These are phyloP conservation scores for Crax fasciolata DNA, from an alignment of 2,797 vertebrate genomes.

Conservation along the genomic window DNA sequence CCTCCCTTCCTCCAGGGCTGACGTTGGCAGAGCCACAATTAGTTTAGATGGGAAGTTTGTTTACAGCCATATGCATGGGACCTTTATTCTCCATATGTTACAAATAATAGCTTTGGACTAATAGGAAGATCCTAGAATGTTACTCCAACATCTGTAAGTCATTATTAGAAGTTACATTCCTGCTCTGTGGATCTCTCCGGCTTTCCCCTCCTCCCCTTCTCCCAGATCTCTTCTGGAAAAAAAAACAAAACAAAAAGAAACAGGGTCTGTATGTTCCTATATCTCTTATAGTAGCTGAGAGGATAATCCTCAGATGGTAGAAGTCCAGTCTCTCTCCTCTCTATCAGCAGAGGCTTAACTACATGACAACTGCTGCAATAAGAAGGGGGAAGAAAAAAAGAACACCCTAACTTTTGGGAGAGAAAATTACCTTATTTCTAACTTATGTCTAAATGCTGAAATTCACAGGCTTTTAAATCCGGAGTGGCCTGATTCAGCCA, in stretches of 20 bases:
- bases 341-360: conserved; percentile 27
- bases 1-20: background rate
- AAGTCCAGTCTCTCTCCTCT: background rate
- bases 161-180: conserved; percentile 55
- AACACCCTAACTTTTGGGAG: background rate
- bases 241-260: conserved; percentile 5
- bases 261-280: background rate
- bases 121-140: conserved; percentile 39
- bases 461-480: background rate
- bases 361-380: background rate
- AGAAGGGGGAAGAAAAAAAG: background rate
- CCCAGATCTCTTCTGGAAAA: conserved; percentile 12
- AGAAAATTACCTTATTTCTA: background rate
- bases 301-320: background rate
- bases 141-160: conserved; percentile 50
- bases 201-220: conserved; percentile 11
- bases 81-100: conserved; percentile 39
- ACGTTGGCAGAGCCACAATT: background rate
- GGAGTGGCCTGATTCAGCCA: background rate
- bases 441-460: background rate
- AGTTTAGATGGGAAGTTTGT: background rate
- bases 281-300: background rate
- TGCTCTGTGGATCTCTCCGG: conserved; percentile 13
- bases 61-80: conserved; percentile 31
- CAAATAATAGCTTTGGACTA: conserved; percentile 49